phyloP scores from a whole-genome alignment of 2,797 vertebrate genomes.

The Chelidonichthys spinosus region DNA sequence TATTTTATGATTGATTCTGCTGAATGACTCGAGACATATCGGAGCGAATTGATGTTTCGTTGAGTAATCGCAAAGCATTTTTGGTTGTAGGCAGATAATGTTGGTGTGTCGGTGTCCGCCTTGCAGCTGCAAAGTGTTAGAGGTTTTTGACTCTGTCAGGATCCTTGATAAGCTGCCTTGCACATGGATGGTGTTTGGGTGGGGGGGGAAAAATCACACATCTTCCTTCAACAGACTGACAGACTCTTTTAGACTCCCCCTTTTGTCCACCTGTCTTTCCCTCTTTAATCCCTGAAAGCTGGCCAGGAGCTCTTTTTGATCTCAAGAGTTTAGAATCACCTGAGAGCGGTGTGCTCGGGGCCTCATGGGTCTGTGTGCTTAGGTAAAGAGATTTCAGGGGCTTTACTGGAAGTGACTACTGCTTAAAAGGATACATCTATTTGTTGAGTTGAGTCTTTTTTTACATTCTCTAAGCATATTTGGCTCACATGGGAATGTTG shows the following conservation, averaged over 20 bases:
- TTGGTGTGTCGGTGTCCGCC: not conserved
- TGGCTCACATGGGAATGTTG: not conserved
- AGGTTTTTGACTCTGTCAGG: not conserved
- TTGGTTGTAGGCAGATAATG: not conserved
- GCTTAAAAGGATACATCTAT: slow-evolving; percentile 25
- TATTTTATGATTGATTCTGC: not conserved
- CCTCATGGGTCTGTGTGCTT: slow-evolving; percentile 15
- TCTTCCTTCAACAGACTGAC: slow-evolving; percentile 35
- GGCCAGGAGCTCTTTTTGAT: slow-evolving; percentile 52
- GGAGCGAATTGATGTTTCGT: not conserved
- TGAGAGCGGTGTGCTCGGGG: slow-evolving; percentile 42
- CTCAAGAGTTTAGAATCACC: slow-evolving; percentile 24
- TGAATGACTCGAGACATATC: not conserved
- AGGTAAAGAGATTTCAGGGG: slow-evolving; percentile 19
- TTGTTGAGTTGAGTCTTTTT: slow-evolving; percentile 10
- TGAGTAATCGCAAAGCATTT: slow-evolving; percentile 4
- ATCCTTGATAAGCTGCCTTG: slow-evolving; percentile 9
- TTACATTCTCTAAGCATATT: not conserved
- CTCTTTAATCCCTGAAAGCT: slow-evolving; percentile 57
- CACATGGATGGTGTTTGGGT: slow-evolving; percentile 7
- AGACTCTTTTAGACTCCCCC: slow-evolving; percentile 30
- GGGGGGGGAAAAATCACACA: not conserved
- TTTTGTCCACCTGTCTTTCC: slow-evolving; percentile 49
- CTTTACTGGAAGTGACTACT: slow-evolving; percentile 46
- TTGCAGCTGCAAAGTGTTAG: slow-evolving; percentile 6